Evolutionary conservation across 37 sponge, comb jelly and placozoan species (phyloP), one percentile per base, ranked within the genome.

Genomic region (Hormiphora californensis): DNA sequence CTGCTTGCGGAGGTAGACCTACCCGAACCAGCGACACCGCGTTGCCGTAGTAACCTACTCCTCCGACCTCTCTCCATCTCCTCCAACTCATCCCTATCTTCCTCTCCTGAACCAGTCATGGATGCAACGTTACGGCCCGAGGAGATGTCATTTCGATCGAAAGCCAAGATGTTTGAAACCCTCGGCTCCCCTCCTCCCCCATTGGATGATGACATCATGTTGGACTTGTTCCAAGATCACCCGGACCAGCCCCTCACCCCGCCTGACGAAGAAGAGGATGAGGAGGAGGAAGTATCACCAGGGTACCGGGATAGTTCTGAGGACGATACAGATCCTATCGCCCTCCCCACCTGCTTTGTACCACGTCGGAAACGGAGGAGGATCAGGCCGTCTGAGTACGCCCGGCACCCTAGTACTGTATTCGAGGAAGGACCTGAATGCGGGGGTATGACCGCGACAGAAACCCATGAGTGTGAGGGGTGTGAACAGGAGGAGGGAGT

Each of bases 61-160:
- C n/a, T n/a, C n/a, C n/a, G n/a, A n/a, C n/a, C n/a, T n/a, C n/a
- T n/a, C n/a, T n/a, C n/a, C n/a, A n/a, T n/a, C n/a, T n/a, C n/a
- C n/a, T n/a, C n/a, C n/a, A n/a, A n/a, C n/a, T n/a, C n/a, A n/a
- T n/a, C n/a, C n/a, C n/a, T n/a, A n/a, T n/a, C n/a, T n/a, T n/a
- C n/a, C n/a, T n/a, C n/a, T n/a, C n/a, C n/a, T n/a, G n/a, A n/a
- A n/a, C n/a, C n/a, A n/a, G n/a, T n/a, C n/a, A n/a, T n/a, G 41
- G 25, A 73, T 36, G 28, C 1, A n/a, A 73, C 81, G 35, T 46
- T 73, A 17, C 12, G 25, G 23, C 81, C 81, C 28, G 81, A 73
- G 81, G 81, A 73, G 12, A 73, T 73, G 81, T 73, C 81, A n/a
- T 73, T 73, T 30, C 41, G 81, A n/a, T 73, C 81, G 17, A 73